Percentiles rank a stretch among this genome's conserved stretches.
Conservation (phyloP, 1,140 invertebrate species). For the Drosophila nikananu region DNA sequence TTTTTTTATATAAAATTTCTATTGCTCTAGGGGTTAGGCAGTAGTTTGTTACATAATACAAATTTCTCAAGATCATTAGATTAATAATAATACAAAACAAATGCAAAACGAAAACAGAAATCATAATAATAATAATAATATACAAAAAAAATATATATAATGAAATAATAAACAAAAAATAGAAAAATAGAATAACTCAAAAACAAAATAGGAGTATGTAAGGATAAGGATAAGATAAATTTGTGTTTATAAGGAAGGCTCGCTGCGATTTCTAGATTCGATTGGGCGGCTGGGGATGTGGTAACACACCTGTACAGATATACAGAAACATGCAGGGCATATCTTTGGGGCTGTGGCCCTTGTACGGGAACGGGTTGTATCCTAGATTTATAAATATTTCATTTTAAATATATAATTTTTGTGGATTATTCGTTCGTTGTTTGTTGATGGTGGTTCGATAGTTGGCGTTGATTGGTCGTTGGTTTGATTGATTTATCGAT, state of each 20-base stretch:
- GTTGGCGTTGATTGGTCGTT: conserved; percentile 36
- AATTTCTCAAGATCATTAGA: conserved; percentile 37
- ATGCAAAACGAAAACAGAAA: conserved; percentile 28
- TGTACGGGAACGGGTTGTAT: conserved; percentile 41
- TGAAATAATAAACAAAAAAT: background rate
- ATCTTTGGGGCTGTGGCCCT: conserved; percentile 67
- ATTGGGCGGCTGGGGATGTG: conserved; percentile 47
- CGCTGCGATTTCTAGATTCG: conserved; percentile 34
- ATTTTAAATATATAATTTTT: background rate
- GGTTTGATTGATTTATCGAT: conserved; percentile 24
- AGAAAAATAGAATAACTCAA: background rate
- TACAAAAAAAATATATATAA: background rate
- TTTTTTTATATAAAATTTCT: conserved; percentile 50
- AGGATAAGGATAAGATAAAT: conserved; percentile 28
- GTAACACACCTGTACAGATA: conserved; percentile 84
- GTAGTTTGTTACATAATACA: conserved; percentile 45
- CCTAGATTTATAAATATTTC: conserved; percentile 24
- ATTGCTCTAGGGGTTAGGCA: conserved; percentile 48
- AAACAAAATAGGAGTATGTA: conserved; percentile 26
- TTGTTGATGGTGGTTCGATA: conserved; percentile 20
- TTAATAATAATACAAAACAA: conserved; percentile 54
- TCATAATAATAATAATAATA: conserved; percentile 9
- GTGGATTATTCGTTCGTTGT: conserved; percentile 2
- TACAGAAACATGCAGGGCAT: conserved; percentile 81
- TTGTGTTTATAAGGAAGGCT: conserved; percentile 24